A percentile compares a stretch with the other conserved stretches of the same genome.
These are phyloP conservation scores for Congeria kusceri DNA, from an alignment of 2,888 invertebrate species.

Conservation along the genomic window DNA sequence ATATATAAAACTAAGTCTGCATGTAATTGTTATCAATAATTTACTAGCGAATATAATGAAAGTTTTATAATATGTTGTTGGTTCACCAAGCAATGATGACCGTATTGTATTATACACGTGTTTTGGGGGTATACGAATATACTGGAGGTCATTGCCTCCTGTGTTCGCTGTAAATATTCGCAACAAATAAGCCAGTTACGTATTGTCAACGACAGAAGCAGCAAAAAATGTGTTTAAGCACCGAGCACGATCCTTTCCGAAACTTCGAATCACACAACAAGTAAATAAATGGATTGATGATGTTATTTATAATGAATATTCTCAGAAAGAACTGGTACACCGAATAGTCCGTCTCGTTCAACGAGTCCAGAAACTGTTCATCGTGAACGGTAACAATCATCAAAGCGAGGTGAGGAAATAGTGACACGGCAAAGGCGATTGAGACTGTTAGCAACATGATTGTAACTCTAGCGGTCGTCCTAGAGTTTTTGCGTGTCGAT, in stretches of 20 bases:
- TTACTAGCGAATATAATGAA: too few relatives aligned
- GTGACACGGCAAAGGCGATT: constrained; percentile 46
- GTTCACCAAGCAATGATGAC: too few relatives aligned
- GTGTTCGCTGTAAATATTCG: too few relatives aligned
- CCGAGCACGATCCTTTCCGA: background rate
- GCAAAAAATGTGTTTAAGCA: background rate
- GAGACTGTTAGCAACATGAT: constrained; percentile 58
- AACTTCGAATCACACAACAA: constrained; percentile 60
- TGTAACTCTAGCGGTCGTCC: constrained; percentile 50
- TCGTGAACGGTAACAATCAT: constrained; percentile 40
- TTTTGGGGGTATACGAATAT: too few relatives aligned
- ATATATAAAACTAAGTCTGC: too few relatives aligned
- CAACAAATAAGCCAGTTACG: too few relatives aligned
- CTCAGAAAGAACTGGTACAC: constrained; percentile 56
- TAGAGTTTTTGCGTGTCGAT: constrained; percentile 10
- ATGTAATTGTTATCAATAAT: too few relatives aligned
- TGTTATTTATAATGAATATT: constrained; percentile 60
- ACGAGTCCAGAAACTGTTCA: constrained; percentile 33
- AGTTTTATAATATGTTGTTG: too few relatives aligned
- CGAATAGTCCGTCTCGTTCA: constrained; percentile 31
- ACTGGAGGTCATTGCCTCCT: too few relatives aligned
- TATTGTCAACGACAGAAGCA: too few relatives aligned
- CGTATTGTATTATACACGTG: too few relatives aligned
- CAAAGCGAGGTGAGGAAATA: constrained; percentile 53
- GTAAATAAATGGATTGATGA: constrained; percentile 64